Base-by-base conservation (phyloP, 2,888 invertebrate species). In the Iselma pallidipennis region DNA sequence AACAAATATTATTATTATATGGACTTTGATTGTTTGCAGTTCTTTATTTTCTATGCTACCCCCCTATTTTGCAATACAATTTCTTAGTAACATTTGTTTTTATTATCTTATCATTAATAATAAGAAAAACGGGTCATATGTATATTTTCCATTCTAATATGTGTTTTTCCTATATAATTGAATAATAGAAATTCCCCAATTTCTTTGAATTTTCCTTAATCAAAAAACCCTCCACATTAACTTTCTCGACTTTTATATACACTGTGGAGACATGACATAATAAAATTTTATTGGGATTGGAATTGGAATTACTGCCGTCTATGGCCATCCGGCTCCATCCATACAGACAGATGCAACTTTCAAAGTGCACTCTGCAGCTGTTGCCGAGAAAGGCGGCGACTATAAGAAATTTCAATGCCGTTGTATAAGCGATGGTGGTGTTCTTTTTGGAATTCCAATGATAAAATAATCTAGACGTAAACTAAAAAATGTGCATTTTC, bases 1-100 rank as follows among this genome's bases (percentile, higher is more conserved):
- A 45, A 55, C 33, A 45, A 37, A 60, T 42, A 50, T 5, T 16
- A 28, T 28, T 49, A 49, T 55, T 49, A 55, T 55, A 16, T 59
- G 59, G 53, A 53, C 59, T 53, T 48, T 58, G 58, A 52, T 48
- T 53, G 26, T 28, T 51, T 19, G 51, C 51, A 21, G 28, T 21
- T n/a, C 21, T 29, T 51, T 29, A 16, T 19, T 51, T 9, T 50
- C 19, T 51, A 1, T 33, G 2, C 2, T n/a, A n/a, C n/a, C n/a
- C n/a, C n/a, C n/a, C n/a, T n/a, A n/a, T n/a, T n/a, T n/a, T n/a
- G n/a, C n/a, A n/a, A n/a, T n/a, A n/a, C n/a, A n/a, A n/a, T n/a
- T n/a, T n/a, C n/a, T n/a, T n/a, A n/a, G n/a, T n/a, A n/a, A n/a
- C n/a, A n/a, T n/a, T n/a, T n/a, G n/a, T n/a, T n/a, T n/a, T n/a